Evolutionary conservation across 2,888 invertebrate species (phyloP).

Genomic region (Heliconius charithonia): DNA sequence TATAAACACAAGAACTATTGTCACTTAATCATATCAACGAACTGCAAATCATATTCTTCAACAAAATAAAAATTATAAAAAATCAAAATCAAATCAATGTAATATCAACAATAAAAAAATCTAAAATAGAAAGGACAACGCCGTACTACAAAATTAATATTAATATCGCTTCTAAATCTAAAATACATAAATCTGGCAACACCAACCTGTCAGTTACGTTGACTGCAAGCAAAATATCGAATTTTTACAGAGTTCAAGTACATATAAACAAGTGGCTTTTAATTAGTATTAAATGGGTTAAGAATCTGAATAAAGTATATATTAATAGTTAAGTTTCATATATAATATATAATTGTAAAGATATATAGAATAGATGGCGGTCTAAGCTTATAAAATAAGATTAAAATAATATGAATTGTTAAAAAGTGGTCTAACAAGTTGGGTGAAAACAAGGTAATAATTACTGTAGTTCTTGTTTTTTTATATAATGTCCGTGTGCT

Average conservation of each 20-base stretch:
- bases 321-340: slow-evolving; percentile 11
- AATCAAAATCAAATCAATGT: too few relatives aligned
- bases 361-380: background rate
- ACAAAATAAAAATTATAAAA: background rate
- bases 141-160: background rate
- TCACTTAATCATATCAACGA: too few relatives aligned
- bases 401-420: slow-evolving; percentile 20
- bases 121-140: background rate
- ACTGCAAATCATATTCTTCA: background rate
- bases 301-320: background rate
- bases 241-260: slow-evolving; percentile 32
- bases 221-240: slow-evolving; percentile 33
- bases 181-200: background rate
- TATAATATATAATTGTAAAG: background rate
- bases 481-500: slow-evolving; percentile 14
- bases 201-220: slow-evolving; percentile 7
- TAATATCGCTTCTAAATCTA: background rate
- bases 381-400: background rate
- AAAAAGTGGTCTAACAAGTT: slow-evolving; percentile 46
- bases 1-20: too few relatives aligned
- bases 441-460: slow-evolving; percentile 35
- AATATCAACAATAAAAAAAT: background rate
- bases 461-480: slow-evolving; percentile 11
- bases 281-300: slow-evolving; percentile 14
- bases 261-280: slow-evolving; percentile 35